Percentiles rank a stretch among this genome's conserved stretches.
These are phyloP conservation scores for Gambusia holbrooki DNA, from an alignment of 2,113 vertebrate genomes.

Conservation along the genomic window DNA sequence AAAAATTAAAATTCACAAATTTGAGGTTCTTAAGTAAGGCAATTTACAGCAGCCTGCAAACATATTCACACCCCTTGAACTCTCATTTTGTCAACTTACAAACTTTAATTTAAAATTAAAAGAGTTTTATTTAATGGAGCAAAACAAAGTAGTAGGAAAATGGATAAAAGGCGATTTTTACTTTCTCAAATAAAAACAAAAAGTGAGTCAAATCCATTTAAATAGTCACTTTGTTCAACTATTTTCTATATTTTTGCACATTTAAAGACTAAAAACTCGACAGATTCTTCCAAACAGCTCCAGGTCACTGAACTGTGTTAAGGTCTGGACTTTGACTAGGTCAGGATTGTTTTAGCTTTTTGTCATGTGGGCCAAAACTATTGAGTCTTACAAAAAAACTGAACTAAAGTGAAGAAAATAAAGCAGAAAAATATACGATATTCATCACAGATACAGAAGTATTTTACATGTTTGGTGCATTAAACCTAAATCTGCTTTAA, in stretches of 20 bases:
- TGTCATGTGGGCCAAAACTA: too few relatives aligned
- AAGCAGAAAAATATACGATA: too few relatives aligned
- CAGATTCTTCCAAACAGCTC: neutral
- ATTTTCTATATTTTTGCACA: neutral
- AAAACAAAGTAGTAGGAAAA: neutral
- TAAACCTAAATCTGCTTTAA: neutral
- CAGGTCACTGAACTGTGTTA: too few relatives aligned
- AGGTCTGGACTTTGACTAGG: too few relatives aligned
- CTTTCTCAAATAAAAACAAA: neutral
- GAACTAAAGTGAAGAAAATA: too few relatives aligned
- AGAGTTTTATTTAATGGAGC: neutral
- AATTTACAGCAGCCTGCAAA: neutral
- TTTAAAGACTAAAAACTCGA: neutral
- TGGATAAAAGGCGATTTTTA: neutral
- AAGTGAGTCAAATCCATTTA: neutral
- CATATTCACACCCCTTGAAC: neutral
- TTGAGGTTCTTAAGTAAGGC: neutral
- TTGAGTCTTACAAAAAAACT: too few relatives aligned
- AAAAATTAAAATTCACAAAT: slow-evolving; percentile 72
- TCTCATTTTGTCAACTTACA: neutral
- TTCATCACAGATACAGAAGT: too few relatives aligned
- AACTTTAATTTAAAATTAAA: neutral
- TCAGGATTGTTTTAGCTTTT: too few relatives aligned
- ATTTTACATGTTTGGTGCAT: too few relatives aligned
- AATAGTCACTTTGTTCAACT: neutral